phyloP scores from a whole-genome alignment of 2,888 invertebrate genomes.

The Clistopyga incitator region DNA sequence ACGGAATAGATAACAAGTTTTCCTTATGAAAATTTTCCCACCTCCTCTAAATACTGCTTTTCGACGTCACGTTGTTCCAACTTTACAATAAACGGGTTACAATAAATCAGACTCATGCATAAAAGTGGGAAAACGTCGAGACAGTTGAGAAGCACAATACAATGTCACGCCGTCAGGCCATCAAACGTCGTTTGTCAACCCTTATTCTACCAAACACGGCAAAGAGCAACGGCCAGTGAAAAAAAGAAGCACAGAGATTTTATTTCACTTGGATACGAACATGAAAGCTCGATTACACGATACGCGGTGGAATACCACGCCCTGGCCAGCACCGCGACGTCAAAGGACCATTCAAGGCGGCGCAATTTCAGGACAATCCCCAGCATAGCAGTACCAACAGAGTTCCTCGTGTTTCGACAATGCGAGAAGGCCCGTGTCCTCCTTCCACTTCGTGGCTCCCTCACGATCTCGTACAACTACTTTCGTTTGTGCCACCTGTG shows the following conservation, averaged over 20 bases:
- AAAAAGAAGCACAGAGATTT: slow-evolving; percentile 60
- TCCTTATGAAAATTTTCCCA: neutral
- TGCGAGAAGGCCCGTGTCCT: slow-evolving; percentile 63
- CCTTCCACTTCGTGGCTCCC: slow-evolving; percentile 29
- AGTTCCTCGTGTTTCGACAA: slow-evolving; percentile 69
- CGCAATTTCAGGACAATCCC: slow-evolving; percentile 74
- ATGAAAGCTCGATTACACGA: slow-evolving; percentile 71
- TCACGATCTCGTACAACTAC: slow-evolving; percentile 65
- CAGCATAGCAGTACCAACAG: slow-evolving; percentile 30
- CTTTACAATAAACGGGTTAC: slow-evolving; percentile 15
- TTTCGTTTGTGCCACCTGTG: slow-evolving; percentile 81
- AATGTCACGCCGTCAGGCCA: slow-evolving; percentile 33
- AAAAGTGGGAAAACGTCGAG: neutral
- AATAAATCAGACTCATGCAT: slow-evolving; percentile 33
- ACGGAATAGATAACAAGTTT: neutral
- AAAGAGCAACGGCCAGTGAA: slow-evolving; percentile 34
- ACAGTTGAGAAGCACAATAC: slow-evolving; percentile 32
- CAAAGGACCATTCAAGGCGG: slow-evolving; percentile 69
- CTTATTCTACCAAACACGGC: slow-evolving; percentile 52
- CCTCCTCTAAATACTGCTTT: slow-evolving; percentile 14
- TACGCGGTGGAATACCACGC: slow-evolving; percentile 42
- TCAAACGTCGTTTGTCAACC: slow-evolving; percentile 63
- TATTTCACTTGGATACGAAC: slow-evolving; percentile 71
- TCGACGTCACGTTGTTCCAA: slow-evolving; percentile 31
- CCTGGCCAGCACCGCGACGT: slow-evolving; percentile 43